phyloP scores from a whole-genome alignment of 64 coral and sea anemone genomes.

The Montipora capricornis region DNA sequence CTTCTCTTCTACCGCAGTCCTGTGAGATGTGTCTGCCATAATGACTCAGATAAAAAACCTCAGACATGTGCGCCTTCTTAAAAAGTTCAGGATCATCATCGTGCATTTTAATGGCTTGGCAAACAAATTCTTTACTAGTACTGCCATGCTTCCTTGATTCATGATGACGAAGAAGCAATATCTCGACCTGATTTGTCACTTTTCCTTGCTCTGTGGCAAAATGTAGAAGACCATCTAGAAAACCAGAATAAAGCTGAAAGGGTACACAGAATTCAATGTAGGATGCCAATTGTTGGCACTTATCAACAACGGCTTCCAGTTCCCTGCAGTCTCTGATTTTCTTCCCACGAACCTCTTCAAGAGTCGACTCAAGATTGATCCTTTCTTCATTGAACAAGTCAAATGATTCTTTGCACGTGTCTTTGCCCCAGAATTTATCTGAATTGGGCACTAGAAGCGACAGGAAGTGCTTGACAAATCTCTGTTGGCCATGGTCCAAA shows the following conservation, averaged over 20 bases:
- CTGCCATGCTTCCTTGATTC: slow-evolving; percentile 54
- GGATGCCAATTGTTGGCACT: slow-evolving; percentile 8
- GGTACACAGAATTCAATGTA: slow-evolving; percentile 52
- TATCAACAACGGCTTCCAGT: neutral
- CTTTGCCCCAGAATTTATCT: slow-evolving; percentile 9
- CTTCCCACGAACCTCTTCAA: neutral
- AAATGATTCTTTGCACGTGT: slow-evolving; percentile 36
- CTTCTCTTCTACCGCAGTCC: neutral
- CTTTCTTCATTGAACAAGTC: slow-evolving; percentile 61
- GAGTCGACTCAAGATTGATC: slow-evolving; percentile 34
- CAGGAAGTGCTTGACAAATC: slow-evolving; percentile 46
- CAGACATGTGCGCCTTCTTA: neutral
- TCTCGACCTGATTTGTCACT: slow-evolving; percentile 16
- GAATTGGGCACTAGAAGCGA: slow-evolving; percentile 19
- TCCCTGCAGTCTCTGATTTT: neutral
- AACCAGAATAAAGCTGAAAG: slow-evolving; percentile 15
- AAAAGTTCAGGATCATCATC: neutral
- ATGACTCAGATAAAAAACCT: slow-evolving; percentile 50
- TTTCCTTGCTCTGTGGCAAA: neutral
- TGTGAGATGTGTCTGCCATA: slow-evolving; percentile 53
- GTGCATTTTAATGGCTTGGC: neutral
- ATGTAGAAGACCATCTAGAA: slow-evolving; percentile 7
- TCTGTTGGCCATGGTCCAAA: slow-evolving; percentile 16
- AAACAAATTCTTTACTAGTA: neutral
- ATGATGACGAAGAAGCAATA: slow-evolving; percentile 56